Base-by-base conservation (phyloP, 2,888 invertebrate species). In the Leptopterna dolabrata region DNA sequence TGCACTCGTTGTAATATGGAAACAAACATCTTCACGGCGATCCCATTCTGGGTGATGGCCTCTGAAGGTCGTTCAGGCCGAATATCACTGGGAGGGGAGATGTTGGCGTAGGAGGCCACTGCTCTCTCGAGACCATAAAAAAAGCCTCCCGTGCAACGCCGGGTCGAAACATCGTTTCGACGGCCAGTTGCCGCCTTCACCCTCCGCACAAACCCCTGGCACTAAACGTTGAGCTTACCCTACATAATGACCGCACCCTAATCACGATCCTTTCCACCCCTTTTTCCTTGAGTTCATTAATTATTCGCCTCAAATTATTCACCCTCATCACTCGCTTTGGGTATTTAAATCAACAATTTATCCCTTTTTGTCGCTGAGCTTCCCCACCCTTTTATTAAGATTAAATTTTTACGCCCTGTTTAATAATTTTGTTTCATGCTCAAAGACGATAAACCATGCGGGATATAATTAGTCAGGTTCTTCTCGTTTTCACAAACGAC, bases 321-420 rank as follows among this genome's bases (percentile, higher is more conserved):
- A 83, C 83, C 83, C 83, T 30, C 83, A 70, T 63, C 55, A 83
- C 83, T 81, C 47, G 63, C 63, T 36, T 36, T 24, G 70, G 83
- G 83, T 83, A 83, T 83, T 83, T 83, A 83, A 83, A 83, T 83
- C 83, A 83, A 83, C 83, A 83, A 83, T 83, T 83, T 83, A 83
- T 70, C 83, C 83, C 71, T 70, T 51, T 70, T 83, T 70, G 83
- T 83, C 83, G 83, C 83, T 63, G 63, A 63, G 63, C 63, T 63
- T 63, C 63, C 63, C 13, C 63, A 83, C 41, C 83, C 83, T 83
- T 83, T 83, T 83, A 83, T 70, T 70, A 83, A 83, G 83, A 83
- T 83, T 83, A 63, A 70, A 83, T 83, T 83, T 83, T 83, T 41
- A 63, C 83, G 63, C 83, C 83, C 70, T 83, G 83, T 83, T 83